Base-by-base conservation (phyloP, 2,797 vertebrate genomes). In the Gymnocypris eckloni region DNA sequence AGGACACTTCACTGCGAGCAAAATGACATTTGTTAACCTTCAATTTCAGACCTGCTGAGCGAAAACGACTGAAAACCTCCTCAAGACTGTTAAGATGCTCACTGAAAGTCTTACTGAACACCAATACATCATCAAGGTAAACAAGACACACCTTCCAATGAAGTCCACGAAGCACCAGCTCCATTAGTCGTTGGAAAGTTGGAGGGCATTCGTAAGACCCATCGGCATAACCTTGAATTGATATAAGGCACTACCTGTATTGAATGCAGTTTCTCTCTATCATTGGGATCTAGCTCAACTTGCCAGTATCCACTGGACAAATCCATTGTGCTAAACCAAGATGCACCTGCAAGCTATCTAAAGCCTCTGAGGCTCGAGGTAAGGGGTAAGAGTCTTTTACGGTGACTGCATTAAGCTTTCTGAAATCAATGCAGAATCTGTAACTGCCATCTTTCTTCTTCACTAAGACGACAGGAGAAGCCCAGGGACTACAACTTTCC, bases 401-500 rank as follows among this genome's bases (percentile, higher is more conserved):
- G 28, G 28, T 28, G 28, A 41, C 43, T 28, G 64, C 67, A 85
- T 89, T 86, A 6, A 85, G 6, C n/a, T 86, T 86, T 6, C 66
- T 37, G 1, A 82, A 90, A 54, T 88, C 86, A 10, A 86, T 85
- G 16, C 76, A 89, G 20, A 89, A 89, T 20, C 85, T 83, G 4
- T 88, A 90, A 2, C 54, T 87, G 13, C 77, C 80, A 70, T 86
- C 82, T 56, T 80, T 89, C n/a, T 89, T 33, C 28, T 33, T 33
- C 28, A 33, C 28, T 33, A 33, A 33, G 28, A 33, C 0, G 28
- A 33, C 28, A 33, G 28, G 28, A 33, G 28, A 33, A 33, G 2
- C 28, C 28, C 28, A 33, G 28, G 28, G 28, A 2, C 28, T 33
- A 33, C 28, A 33, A 33, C 28, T 33, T 33, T 33, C 28, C 28